A percentile compares a stretch with the other conserved stretches of the same genome.
phyloP scores from a whole-genome alignment of 2,113 vertebrate genomes.

The Aphyosemion australe region DNA sequence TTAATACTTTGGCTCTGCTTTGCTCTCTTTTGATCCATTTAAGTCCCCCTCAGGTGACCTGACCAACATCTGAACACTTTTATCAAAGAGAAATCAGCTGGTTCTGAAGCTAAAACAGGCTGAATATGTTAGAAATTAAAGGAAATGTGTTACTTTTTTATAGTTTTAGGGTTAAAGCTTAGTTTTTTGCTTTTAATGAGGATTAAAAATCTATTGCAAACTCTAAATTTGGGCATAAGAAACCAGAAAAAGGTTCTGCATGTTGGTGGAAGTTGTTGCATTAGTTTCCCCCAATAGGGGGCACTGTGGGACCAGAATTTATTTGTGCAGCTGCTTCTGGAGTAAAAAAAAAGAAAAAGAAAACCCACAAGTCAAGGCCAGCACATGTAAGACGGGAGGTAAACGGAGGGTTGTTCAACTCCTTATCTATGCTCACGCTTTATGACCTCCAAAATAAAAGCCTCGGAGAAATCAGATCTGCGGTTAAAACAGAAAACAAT shows the following conservation, averaged over 20 bases:
- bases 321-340: neutral
- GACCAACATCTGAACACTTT: constrained; percentile 10
- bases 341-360: neutral
- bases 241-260: neutral
- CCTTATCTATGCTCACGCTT: neutral
- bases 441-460: constrained; percentile 12
- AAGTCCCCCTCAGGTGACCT: constrained; percentile 32
- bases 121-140: neutral
- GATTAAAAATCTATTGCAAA: neutral
- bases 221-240: neutral
- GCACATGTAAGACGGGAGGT: constrained; percentile 6
- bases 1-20: constrained; percentile 57
- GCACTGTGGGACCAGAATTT: constrained; percentile 70
- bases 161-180: neutral
- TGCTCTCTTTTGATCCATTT: constrained; percentile 8
- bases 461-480: constrained; percentile 19
- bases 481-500: constrained; percentile 34
- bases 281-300: constrained; percentile 63
- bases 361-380: neutral
- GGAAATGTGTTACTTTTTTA: neutral
- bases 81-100: neutral
- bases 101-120: constrained; percentile 4
- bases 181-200: neutral
- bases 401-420: constrained; percentile 11
- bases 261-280: neutral